phyloP scores from a whole-genome alignment of 2,113 vertebrate genomes.

The Zosterops borbonicus region DNA sequence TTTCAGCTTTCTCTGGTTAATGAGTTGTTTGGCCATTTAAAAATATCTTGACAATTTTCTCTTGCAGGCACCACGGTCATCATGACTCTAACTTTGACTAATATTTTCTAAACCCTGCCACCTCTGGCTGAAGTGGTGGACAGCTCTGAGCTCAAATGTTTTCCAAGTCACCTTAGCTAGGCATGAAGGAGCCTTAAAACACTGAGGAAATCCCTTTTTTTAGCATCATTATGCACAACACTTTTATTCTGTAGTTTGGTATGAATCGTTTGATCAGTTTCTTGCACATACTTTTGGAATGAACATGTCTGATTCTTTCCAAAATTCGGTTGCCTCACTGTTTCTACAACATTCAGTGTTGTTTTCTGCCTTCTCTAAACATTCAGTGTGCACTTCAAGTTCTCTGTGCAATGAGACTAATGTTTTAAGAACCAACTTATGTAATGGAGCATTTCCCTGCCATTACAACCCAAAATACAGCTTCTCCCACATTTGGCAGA shows the following conservation, averaged over 20 bases:
- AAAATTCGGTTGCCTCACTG: background rate
- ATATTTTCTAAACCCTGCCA: background rate
- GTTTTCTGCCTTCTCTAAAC: background rate
- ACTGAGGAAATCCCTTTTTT: background rate
- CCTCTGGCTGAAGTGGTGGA: background rate
- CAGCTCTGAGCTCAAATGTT: background rate
- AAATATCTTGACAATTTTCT: background rate
- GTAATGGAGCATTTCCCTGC: background rate
- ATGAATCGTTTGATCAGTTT: background rate
- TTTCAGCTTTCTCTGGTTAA: background rate
- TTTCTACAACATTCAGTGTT: background rate
- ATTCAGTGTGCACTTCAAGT: background rate
- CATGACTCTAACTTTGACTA: background rate
- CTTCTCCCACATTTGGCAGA: background rate
- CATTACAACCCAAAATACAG: background rate
- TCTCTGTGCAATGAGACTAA: background rate
- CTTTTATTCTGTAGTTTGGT: background rate
- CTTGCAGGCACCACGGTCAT: background rate
- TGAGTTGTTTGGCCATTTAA: background rate
- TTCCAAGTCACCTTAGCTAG: background rate
- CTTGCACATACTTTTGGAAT: background rate
- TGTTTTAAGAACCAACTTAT: background rate
- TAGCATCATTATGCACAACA: fast-evolving
- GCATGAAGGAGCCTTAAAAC: background rate
- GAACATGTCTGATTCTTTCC: background rate